Conservation (phyloP, 2,113 vertebrate species). For the Glareola pratincola region DNA sequence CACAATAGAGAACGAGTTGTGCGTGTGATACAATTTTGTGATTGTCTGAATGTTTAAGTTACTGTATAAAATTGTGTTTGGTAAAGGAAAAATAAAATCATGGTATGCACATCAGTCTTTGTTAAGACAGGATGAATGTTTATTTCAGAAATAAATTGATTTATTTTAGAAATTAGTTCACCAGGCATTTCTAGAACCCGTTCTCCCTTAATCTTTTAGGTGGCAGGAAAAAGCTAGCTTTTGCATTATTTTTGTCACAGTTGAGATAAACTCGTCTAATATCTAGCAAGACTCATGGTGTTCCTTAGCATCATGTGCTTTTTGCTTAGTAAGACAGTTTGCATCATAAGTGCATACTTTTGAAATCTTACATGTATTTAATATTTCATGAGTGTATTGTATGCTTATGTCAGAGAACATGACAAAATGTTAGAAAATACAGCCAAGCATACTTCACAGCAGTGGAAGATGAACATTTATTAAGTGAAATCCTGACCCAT, state of each 20-base stretch:
- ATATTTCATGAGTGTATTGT: neutral
- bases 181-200: fast-evolving
- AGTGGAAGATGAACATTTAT: neutral
- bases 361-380: neutral
- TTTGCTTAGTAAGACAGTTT: neutral
- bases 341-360: neutral
- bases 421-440: neutral
- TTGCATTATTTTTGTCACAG: neutral
- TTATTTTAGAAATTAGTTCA: neutral
- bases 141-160: neutral
- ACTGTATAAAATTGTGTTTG: neutral
- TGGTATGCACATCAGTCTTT: neutral
- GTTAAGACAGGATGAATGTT: neutral
- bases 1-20: neutral
- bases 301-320: neutral
- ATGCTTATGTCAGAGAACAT: neutral
- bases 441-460: neutral
- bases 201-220: neutral
- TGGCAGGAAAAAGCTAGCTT: neutral
- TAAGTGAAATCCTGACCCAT: neutral
- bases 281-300: neutral
- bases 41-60: neutral
- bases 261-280: neutral
- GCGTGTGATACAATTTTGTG: neutral
- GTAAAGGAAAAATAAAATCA: neutral